These are phyloP conservation scores for Struthio camelus DNA, from an alignment of 2,113 vertebrate genomes.

Conservation along the genomic window DNA sequence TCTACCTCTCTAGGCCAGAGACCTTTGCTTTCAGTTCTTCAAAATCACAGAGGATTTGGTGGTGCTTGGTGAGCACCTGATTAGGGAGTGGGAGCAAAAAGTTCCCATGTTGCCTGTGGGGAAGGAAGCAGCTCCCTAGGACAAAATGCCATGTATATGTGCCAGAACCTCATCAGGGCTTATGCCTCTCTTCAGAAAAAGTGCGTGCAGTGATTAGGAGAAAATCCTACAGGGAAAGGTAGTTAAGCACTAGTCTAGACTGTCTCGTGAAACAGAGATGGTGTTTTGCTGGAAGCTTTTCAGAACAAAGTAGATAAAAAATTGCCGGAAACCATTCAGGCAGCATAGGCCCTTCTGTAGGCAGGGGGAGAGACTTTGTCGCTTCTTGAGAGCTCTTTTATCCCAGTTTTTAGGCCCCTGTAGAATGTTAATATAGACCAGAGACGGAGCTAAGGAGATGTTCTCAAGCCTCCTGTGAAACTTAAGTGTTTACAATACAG, in stretches of 20 bases:
- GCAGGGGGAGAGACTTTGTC: not conserved
- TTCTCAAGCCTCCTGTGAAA: not conserved
- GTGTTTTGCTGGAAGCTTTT: slow-evolving; percentile 25
- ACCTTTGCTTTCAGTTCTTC: not conserved
- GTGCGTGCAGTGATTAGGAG: not conserved
- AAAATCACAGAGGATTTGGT: not conserved
- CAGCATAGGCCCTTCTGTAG: not conserved
- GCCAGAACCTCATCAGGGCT: not conserved
- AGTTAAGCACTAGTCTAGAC: slow-evolving; percentile 13
- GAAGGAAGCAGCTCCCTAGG: not conserved
- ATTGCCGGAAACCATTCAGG: not conserved
- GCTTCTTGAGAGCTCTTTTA: slow-evolving; percentile 11
- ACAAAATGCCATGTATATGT: not conserved
- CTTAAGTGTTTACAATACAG: not conserved
- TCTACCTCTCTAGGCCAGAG: not conserved
- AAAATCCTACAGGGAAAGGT: not conserved
- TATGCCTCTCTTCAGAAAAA: not conserved
- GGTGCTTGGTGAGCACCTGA: not conserved
- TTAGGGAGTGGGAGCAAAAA: not conserved
- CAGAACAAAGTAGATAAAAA: not conserved
- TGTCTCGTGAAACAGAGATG: not conserved
- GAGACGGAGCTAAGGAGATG: not conserved
- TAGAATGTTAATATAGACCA: not conserved
- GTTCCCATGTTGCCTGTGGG: not conserved
- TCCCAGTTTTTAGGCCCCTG: not conserved